A percentile compares a stretch with the other conserved stretches of the same genome.
These are phyloP conservation scores for Aphis gossypii DNA, from an alignment of 1,140 invertebrate species.

Conservation along the genomic window DNA sequence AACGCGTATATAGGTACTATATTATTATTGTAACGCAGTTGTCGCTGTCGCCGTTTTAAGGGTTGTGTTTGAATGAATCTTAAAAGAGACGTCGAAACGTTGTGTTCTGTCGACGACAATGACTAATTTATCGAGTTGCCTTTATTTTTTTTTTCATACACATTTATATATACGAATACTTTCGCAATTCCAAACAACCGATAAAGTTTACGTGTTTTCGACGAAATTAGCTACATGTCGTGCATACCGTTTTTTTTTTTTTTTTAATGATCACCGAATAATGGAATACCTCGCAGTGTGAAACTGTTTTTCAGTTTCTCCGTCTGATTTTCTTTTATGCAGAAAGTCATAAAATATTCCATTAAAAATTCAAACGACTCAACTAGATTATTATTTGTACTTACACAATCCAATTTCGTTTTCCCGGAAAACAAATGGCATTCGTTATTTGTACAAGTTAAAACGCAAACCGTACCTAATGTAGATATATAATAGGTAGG, in stretches of 20 bases:
- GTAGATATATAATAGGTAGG: not conserved
- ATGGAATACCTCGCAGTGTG: not conserved
- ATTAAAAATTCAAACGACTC: conserved; percentile 19
- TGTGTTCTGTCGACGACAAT: too few relatives aligned
- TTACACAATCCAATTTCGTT: conserved; percentile 7
- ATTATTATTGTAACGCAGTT: not conserved
- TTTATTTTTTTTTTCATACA: too few relatives aligned
- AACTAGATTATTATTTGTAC: not conserved
- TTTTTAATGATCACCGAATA: not conserved
- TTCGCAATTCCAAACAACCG: not conserved
- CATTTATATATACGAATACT: too few relatives aligned
- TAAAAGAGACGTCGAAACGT: too few relatives aligned
- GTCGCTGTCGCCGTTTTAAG: too few relatives aligned
- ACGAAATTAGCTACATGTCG: not conserved
- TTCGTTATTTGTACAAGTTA: not conserved
- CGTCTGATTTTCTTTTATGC: not conserved
- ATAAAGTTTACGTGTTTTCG: not conserved
- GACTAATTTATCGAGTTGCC: too few relatives aligned
- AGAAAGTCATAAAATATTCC: conserved; percentile 24
- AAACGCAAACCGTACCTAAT: not conserved
- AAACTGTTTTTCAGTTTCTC: not conserved
- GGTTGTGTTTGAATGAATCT: too few relatives aligned
- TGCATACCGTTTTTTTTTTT: not conserved
- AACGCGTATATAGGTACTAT: not conserved
- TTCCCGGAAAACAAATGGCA: not conserved